Conservation (phyloP, 2,797 vertebrate species). For the Muscicapa striata region DNA sequence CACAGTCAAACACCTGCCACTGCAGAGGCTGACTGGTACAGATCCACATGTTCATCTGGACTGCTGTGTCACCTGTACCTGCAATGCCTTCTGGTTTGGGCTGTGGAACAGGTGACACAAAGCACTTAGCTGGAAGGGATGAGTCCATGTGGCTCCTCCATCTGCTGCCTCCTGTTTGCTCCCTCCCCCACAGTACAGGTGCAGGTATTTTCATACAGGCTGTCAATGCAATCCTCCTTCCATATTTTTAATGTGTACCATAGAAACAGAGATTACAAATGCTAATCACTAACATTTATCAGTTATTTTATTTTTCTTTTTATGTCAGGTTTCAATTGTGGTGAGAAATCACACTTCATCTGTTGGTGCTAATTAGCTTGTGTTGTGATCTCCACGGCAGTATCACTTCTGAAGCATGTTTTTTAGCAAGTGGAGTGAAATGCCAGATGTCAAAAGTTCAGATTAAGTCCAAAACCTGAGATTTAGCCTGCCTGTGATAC, state of each 20-base stretch:
- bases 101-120: neutral
- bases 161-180: neutral
- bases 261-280: neutral
- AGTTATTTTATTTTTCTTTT: neutral
- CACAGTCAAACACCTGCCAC: neutral
- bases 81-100: neutral
- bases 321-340: neutral
- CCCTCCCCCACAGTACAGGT: neutral
- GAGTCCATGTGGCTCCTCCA: neutral
- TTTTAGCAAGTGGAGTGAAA: neutral
- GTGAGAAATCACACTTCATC: slow-evolving; percentile 29
- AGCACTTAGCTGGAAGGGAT: neutral
- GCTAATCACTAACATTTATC: neutral
- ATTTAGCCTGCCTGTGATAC: neutral
- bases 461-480: neutral
- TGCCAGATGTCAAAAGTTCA: slow-evolving; percentile 20
- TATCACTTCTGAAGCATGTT: neutral
- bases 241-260: neutral
- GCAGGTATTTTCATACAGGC: neutral
- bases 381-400: neutral
- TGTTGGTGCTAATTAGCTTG: slow-evolving; percentile 22
- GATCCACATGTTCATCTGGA: neutral
- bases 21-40: neutral
- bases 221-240: neutral
- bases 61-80: neutral